phyloP scores from a whole-genome alignment of 2,888 invertebrate genomes.

The Lydus trimaculatus region DNA sequence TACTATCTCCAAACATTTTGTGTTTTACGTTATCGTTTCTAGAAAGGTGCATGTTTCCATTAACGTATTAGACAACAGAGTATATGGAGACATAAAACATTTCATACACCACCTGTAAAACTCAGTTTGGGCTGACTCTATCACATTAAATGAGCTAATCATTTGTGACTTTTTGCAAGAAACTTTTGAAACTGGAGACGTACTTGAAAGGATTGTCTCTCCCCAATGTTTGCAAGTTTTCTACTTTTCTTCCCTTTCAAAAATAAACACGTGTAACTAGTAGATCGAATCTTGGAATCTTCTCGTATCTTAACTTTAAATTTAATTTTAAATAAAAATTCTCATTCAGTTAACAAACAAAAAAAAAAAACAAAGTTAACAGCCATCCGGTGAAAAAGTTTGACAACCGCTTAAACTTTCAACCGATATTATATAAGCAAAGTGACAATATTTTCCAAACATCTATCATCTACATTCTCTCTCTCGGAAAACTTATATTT shows the following conservation, averaged over 20 bases:
- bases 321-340: not conserved
- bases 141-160: not conserved
- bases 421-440: not conserved
- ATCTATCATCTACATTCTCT: not conserved
- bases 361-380: not conserved
- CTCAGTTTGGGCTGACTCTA: too few relatives aligned
- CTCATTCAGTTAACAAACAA: not conserved
- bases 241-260: not conserved
- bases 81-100: too few relatives aligned
- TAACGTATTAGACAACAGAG: too few relatives aligned
- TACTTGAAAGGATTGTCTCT: not conserved
- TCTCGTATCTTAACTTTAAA: not conserved
- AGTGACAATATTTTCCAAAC: conserved; percentile 4
- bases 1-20: too few relatives aligned
- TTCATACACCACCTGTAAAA: too few relatives aligned
- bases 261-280: not conserved
- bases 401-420: conserved; percentile 2
- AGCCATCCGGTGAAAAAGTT: not conserved
- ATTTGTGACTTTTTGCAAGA: too few relatives aligned
- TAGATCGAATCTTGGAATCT: not conserved
- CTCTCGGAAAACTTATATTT: not conserved
- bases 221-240: not conserved
- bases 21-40: too few relatives aligned
- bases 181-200: too few relatives aligned
- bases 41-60: too few relatives aligned